Conservation (phyloP, 2,797 vertebrate genomes). For the Anas acuta region DNA sequence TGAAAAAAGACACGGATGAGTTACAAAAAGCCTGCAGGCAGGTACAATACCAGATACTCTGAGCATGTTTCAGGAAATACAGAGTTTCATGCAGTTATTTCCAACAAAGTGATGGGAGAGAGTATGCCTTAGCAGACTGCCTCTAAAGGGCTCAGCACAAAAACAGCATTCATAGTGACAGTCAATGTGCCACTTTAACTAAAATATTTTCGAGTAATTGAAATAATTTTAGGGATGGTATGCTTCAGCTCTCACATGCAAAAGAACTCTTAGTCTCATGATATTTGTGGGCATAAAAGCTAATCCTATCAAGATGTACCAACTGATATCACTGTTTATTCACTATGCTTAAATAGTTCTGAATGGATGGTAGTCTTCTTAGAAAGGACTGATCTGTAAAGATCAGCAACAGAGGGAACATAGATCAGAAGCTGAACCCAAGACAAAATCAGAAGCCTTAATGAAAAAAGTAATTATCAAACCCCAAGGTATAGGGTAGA, state of each 20-base stretch:
- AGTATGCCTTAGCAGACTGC: not conserved
- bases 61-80: not conserved
- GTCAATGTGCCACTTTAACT: not conserved
- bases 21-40: not conserved
- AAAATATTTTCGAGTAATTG: not conserved
- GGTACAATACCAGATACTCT: not conserved
- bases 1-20: not conserved
- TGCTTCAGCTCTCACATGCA: not conserved
- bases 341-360: not conserved
- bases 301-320: not conserved
- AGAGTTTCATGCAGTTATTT: not conserved
- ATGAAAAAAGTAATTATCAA: constrained; percentile 7
- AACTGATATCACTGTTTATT: not conserved
- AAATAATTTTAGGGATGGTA: not conserved
- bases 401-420: not conserved
- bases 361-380: not conserved
- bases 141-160: not conserved
- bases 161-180: not conserved
- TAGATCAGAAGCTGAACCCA: not conserved
- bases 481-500: not conserved
- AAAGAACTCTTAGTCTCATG: not conserved
- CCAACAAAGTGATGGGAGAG: not conserved
- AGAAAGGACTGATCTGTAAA: not conserved
- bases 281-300: not conserved
- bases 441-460: not conserved